phyloP scores from a whole-genome alignment of 2,113 vertebrate species.

The Chaetodon auriga region DNA sequence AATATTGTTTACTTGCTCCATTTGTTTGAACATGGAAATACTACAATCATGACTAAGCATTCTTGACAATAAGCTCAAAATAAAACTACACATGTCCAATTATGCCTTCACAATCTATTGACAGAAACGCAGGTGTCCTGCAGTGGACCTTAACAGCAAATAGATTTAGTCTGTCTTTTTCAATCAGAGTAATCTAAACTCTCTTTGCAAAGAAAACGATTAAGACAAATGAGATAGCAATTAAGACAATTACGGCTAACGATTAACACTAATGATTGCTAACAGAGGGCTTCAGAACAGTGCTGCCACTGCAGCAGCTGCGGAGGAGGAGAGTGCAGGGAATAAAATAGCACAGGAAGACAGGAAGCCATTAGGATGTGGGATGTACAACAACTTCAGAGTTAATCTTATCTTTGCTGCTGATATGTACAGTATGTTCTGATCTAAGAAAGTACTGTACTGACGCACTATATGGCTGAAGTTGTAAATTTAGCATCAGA shows the following conservation, averaged over 20 bases:
- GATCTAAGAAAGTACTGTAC: not conserved
- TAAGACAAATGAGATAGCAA: slow-evolving; percentile 44
- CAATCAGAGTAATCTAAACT: slow-evolving; percentile 51
- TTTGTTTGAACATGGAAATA: not conserved
- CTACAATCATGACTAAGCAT: not conserved
- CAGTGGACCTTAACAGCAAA: slow-evolving; percentile 3
- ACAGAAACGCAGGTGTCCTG: slow-evolving; percentile 30
- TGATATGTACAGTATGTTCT: not conserved
- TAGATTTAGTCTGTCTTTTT: slow-evolving; percentile 43
- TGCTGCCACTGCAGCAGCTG: slow-evolving; percentile 36
- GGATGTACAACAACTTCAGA: not conserved
- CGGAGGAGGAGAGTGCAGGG: not conserved
- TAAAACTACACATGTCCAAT: not conserved
- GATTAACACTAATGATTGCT: slow-evolving; percentile 57
- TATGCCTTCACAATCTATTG: not conserved
- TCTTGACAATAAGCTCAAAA: not conserved
- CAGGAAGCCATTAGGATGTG: not conserved
- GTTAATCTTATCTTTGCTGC: not conserved
- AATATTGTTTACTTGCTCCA: not conserved
- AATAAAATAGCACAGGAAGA: slow-evolving; percentile 7
- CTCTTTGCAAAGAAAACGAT: slow-evolving; percentile 48
- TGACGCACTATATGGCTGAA: not conserved
- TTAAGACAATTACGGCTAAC: slow-evolving; percentile 59
- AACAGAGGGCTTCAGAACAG: slow-evolving; percentile 29
- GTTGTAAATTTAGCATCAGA: not conserved